phyloP scores from a whole-genome alignment of 2,888 invertebrate genomes.

The Xylophagus ater region DNA sequence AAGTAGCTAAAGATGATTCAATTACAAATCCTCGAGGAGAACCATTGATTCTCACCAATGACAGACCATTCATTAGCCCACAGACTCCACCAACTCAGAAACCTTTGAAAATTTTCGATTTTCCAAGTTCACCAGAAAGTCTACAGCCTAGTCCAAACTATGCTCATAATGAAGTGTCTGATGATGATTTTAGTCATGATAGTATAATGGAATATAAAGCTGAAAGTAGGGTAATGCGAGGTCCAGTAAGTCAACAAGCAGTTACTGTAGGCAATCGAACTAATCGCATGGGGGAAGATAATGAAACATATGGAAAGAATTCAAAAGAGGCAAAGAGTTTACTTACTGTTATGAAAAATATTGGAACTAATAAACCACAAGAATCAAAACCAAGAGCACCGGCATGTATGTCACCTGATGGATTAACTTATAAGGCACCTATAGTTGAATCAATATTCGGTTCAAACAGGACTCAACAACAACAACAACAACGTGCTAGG shows the following conservation, averaged over 20 bases:
- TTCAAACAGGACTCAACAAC: constrained; percentile 6
- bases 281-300: constrained; percentile 37
- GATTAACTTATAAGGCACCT: constrained; percentile 33
- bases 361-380: constrained; percentile 28
- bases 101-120: constrained; percentile 19
- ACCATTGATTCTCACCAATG: constrained; percentile 32
- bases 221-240: constrained; percentile 64
- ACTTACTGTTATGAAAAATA: constrained; percentile 47
- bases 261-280: constrained; percentile 43
- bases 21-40: constrained; percentile 34
- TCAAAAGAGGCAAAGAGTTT: constrained; percentile 43
- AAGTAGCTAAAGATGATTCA: constrained; percentile 22
- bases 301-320: constrained; percentile 36
- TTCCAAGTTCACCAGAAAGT: constrained; percentile 17
- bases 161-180: constrained; percentile 25
- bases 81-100: constrained; percentile 20
- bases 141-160: constrained; percentile 8
- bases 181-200: constrained; percentile 34
- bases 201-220: constrained; percentile 49
- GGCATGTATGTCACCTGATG: constrained; percentile 25
- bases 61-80: constrained; percentile 28
- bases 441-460: constrained; percentile 33
- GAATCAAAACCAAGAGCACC: constrained; percentile 19
- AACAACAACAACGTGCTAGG: constrained; percentile 7
- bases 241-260: constrained; percentile 61